phyloP scores from a whole-genome alignment of 2,888 invertebrate species.

The Heteromyza rotundicornis region DNA sequence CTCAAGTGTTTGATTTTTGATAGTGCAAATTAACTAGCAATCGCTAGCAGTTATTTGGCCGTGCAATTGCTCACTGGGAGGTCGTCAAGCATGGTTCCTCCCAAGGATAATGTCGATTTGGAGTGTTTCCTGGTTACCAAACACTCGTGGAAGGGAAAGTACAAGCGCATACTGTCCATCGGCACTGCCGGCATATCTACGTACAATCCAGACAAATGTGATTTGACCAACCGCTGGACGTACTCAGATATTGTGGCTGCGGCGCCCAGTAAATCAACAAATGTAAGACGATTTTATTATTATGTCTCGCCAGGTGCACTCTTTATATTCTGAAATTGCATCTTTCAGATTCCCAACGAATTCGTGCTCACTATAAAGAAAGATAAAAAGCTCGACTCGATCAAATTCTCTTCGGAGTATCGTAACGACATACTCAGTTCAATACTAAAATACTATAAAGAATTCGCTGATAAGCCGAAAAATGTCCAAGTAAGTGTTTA shows the following conservation, averaged over 20 bases:
- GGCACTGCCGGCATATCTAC: conserved; percentile 96
- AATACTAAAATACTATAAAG: conserved; percentile 80
- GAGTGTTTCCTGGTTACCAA: conserved; percentile 97
- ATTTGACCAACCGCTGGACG: conserved; percentile 93
- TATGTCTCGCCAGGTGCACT: conserved; percentile 28
- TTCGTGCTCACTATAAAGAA: conserved; percentile 86
- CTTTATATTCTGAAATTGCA: too few species aligned
- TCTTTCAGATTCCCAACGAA: conserved; percentile 67
- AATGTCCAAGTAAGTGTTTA: conserved; percentile 72
- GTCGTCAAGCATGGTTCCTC: conserved; percentile 49
- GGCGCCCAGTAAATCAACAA: conserved; percentile 67
- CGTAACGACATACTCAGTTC: conserved; percentile 91
- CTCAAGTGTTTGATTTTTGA: too few species aligned
- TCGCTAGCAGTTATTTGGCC: too few species aligned
- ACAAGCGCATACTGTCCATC: conserved; percentile 96
- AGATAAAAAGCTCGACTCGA: conserved; percentile 88
- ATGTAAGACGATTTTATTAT: conserved; percentile 53
- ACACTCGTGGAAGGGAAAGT: conserved; percentile 99
- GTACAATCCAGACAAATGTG: conserved; percentile 89
- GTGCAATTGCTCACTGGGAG: too few species aligned
- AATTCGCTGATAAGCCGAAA: conserved; percentile 82
- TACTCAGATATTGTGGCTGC: conserved; percentile 81
- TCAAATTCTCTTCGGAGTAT: conserved; percentile 96
- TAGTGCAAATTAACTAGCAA: too few species aligned
- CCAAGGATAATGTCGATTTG: conserved; percentile 90